Percentiles rank a stretch among this genome's conserved stretches.
Conservation (phyloP, 2,888 invertebrate genomes). For the Brenthis ino region DNA sequence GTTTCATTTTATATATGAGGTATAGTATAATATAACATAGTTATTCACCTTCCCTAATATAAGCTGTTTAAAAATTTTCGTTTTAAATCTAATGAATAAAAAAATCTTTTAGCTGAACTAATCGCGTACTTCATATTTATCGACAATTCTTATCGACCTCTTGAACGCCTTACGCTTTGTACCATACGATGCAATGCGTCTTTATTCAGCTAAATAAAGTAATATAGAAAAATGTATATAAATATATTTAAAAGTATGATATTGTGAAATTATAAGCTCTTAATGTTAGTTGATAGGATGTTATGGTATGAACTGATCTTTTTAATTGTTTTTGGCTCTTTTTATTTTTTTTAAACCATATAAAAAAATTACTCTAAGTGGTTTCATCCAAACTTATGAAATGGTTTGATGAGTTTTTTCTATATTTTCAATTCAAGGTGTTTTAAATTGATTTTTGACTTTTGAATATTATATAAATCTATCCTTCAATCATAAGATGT, state of each 20-base stretch:
- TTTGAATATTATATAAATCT: too few relatives aligned
- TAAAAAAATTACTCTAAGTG: neutral
- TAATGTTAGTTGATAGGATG: neutral
- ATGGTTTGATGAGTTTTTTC: too few relatives aligned
- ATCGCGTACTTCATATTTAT: slow-evolving; percentile 20
- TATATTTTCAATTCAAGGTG: too few relatives aligned
- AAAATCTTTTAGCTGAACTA: slow-evolving; percentile 18
- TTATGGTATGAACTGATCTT: slow-evolving; percentile 13
- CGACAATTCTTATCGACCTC: slow-evolving; percentile 29
- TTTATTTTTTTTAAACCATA: neutral
- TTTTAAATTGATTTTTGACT: too few relatives aligned
- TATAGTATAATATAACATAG: slow-evolving; percentile 29
- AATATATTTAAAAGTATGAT: slow-evolving; percentile 11
- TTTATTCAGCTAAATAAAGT: slow-evolving; percentile 7
- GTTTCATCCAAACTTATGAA: too few relatives aligned
- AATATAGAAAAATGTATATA: slow-evolving; percentile 26
- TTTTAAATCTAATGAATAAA: neutral
- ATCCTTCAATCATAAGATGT: too few relatives aligned
- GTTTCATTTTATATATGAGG: slow-evolving; percentile 30
- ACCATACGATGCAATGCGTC: slow-evolving; percentile 17
- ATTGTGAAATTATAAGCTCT: neutral
- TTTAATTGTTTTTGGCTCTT: neutral
- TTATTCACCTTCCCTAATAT: slow-evolving; percentile 14
- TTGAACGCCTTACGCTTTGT: slow-evolving; percentile 33
- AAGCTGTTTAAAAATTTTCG: slow-evolving; percentile 9